These are phyloP conservation scores for Stegophylla sp. DNA, from an alignment of 2,888 invertebrate species.

Conservation along the genomic window DNA sequence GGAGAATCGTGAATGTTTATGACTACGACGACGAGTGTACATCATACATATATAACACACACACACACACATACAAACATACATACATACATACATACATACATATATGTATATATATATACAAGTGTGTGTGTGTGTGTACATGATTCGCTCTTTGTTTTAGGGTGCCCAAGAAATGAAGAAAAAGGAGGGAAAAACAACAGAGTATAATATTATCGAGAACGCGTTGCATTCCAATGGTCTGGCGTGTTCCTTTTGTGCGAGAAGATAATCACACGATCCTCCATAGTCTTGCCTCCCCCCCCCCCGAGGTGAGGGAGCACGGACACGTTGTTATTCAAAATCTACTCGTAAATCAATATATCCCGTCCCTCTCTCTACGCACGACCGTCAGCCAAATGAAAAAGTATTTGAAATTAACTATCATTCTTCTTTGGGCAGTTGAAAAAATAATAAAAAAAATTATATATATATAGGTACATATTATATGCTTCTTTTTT, in stretches of 20 bases:
- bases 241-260: conserved; percentile 49
- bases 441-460: background rate
- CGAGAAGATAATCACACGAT: conserved; percentile 54
- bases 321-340: conserved; percentile 49
- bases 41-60: background rate
- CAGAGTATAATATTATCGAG: conserved; percentile 18
- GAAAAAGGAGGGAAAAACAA: conserved; percentile 46
- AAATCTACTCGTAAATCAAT: conserved; percentile 57
- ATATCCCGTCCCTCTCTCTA: conserved; percentile 44
- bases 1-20: conserved; percentile 50
- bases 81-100: background rate
- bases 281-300: conserved; percentile 37
- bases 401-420: conserved; percentile 44
- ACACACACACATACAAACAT: background rate
- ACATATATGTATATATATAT: background rate
- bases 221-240: conserved; percentile 51
- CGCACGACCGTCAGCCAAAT: conserved; percentile 30
- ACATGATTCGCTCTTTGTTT: conserved; percentile 50
- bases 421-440: conserved; percentile 33
- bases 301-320: conserved; percentile 49
- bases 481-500: conserved; percentile 9
- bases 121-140: conserved; percentile 5
- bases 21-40: conserved; percentile 29
- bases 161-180: conserved; percentile 46
- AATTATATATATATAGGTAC: conserved; percentile 8